Percentiles rank a stretch among this genome's conserved stretches.
These are phyloP conservation scores for Brachirus orientalis DNA, from an alignment of 2,113 vertebrate genomes.

Conservation along the genomic window DNA sequence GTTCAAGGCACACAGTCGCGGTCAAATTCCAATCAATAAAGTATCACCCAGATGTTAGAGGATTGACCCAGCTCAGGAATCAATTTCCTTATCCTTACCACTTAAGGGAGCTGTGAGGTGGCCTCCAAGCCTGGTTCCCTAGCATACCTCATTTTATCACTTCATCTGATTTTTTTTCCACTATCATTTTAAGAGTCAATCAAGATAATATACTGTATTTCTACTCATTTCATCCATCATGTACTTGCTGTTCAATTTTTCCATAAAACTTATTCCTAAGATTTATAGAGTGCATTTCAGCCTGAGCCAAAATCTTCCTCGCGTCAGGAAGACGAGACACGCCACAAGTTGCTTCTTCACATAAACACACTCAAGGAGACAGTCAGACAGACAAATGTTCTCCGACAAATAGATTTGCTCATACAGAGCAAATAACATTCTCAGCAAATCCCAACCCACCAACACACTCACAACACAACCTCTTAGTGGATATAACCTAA, in stretches of 20 bases:
- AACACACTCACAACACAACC: slow-evolving; percentile 50
- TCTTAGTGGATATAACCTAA: slow-evolving; percentile 54
- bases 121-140: background rate
- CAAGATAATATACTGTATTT: background rate
- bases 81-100: slow-evolving; percentile 47
- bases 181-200: background rate
- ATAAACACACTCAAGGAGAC: slow-evolving; percentile 5
- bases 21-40: slow-evolving; percentile 76
- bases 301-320: slow-evolving; percentile 29
- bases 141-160: background rate
- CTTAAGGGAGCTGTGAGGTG: slow-evolving; percentile 3
- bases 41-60: slow-evolving; percentile 36
- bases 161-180: slow-evolving; percentile 6
- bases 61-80: slow-evolving; percentile 57
- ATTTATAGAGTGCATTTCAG: slow-evolving; percentile 49
- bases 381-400: slow-evolving; percentile 58
- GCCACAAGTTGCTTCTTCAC: slow-evolving; percentile 38
- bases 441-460: slow-evolving; percentile 47
- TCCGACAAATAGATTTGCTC: slow-evolving; percentile 63
- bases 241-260: slow-evolving; percentile 47
- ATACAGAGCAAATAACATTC: too few species aligned
- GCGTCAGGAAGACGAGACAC: slow-evolving; percentile 47
- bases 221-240: background rate
- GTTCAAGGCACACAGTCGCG: slow-evolving; percentile 54
- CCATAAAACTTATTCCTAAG: slow-evolving; percentile 48